These are phyloP conservation scores for Scaptomyza caliginosa DNA, from an alignment of 2,888 invertebrate species.

Conservation along the genomic window DNA sequence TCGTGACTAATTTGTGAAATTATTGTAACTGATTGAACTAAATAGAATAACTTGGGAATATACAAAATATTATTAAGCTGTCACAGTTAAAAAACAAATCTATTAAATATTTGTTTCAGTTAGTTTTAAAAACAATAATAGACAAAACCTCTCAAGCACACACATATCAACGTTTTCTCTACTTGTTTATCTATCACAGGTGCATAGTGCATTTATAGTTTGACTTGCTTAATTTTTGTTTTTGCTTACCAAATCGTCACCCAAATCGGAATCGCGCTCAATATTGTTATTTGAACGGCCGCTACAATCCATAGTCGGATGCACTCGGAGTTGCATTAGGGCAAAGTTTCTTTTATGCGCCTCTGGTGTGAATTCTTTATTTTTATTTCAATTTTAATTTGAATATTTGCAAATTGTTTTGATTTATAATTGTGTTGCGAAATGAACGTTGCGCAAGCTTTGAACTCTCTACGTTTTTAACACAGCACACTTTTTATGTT, in stretches of 20 bases:
- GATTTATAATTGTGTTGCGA: conserved; percentile 24
- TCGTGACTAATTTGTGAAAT: not conserved
- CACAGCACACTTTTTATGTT: conserved; percentile 45
- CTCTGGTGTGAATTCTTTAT: conserved; percentile 5
- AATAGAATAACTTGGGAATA: not conserved
- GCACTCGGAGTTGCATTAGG: conserved; percentile 74
- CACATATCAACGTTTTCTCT: too few species aligned
- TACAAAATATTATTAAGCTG: too few species aligned
- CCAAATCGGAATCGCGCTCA: conserved; percentile 78
- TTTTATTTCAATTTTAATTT: not conserved
- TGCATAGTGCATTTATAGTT: not conserved
- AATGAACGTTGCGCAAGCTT: conserved; percentile 36
- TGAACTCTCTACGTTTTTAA: conserved; percentile 34
- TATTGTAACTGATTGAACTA: too few species aligned
- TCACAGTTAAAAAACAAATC: too few species aligned
- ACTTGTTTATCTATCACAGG: not conserved
- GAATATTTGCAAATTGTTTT: conserved; percentile 22
- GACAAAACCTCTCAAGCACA: too few species aligned
- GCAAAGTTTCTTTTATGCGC: conserved; percentile 12
- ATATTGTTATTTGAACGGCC: conserved; percentile 74
- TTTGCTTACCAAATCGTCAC: conserved; percentile 73
- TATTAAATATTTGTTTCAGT: too few species aligned
- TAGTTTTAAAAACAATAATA: too few species aligned
- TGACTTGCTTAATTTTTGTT: not conserved
- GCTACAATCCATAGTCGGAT: conserved; percentile 74